Evolutionary conservation across 2,888 invertebrate genomes (phyloP).

Genomic region (Drosophila atripex): DNA sequence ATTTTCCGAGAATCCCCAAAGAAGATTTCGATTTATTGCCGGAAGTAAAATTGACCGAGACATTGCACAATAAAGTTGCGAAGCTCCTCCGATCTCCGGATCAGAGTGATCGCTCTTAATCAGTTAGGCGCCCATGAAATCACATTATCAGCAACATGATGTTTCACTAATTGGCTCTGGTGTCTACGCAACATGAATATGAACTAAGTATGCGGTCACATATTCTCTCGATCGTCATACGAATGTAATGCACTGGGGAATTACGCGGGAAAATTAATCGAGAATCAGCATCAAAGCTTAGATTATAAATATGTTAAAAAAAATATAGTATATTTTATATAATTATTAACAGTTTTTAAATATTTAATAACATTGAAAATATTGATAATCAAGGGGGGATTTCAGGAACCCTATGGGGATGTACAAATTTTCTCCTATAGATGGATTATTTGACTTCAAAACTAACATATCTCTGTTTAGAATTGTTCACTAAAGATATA

Average conservation of each 20-base stretch:
- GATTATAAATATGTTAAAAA: background rate
- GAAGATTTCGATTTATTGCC: conserved; percentile 37
- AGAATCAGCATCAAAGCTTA: background rate
- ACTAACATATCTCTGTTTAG: too few relatives aligned
- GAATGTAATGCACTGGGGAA: conserved; percentile 14
- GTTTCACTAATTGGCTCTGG: conserved; percentile 54
- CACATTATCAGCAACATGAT: conserved; percentile 55
- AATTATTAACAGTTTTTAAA: too few relatives aligned
- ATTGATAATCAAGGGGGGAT: too few relatives aligned
- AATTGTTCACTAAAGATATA: too few relatives aligned
- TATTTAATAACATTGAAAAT: too few relatives aligned
- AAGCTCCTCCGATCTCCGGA: conserved; percentile 11
- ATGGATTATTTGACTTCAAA: too few relatives aligned
- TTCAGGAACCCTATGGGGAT: too few relatives aligned
- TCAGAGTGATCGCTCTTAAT: conserved; percentile 44
- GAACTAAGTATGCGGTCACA: conserved; percentile 8
- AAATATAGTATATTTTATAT: too few relatives aligned
- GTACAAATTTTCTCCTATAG: too few relatives aligned
- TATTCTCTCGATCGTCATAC: conserved; percentile 7
- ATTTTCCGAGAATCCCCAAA: conserved; percentile 2
- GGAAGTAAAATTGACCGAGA: conserved; percentile 35
- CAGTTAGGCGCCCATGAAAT: conserved; percentile 55
- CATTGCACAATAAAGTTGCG: conserved; percentile 31
- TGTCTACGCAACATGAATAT: conserved; percentile 44
- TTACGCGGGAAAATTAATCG: background rate